Evolutionary conservation across 1,140 invertebrate species (phyloP), one percentile per base, ranked within the genome.

Genomic region (Zaprionus capensis): DNA sequence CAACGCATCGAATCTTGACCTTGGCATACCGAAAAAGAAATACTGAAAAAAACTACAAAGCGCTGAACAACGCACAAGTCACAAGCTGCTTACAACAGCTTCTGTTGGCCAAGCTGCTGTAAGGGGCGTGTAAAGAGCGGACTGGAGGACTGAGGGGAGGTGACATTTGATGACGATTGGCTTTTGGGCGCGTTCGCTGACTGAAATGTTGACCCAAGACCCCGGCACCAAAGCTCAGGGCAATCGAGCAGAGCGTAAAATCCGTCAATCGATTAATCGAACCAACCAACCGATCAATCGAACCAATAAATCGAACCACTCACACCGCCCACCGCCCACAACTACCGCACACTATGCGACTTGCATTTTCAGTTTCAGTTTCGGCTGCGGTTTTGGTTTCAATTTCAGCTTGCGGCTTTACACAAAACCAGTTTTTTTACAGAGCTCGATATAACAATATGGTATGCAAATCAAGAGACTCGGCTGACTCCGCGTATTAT

Each of bases 21-120:
- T 75, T 75, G 72, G 72, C 72, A 75, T 75, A 75, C 72, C 55
- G 57, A 66, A 66, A 58, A 36, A 64, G 22, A 36, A 20, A 36
- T 26, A 61, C 41, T 58, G 36, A 41, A 46, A 41, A 41, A 41
- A 41, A 41, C 38, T 5, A 51, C 46, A 51, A 51, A 58, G 22
- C 41, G 59, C 66, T 74, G 49, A 69, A 63, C 65, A 69, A 46
- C 38, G 57, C 65, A 70, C 44, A 57, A 57, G 55, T 22, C 28
- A 74, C 65, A 75, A 70, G 70, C 57, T 17, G 41, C 7, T 46
- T 46, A 46, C 41, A 46, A 67, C 72, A 75, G 72, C 66, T 63
- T 67, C 17, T 56, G 61, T 26, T 20, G 15, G 20, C 28, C 56
- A 28, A 49, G 62, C 11, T 24, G 11, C 12, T 51, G 46, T 24